These are phyloP conservation scores for Cladorhizidae sp. DNA, from an alignment of 37 sponge, comb jelly and placozoan genomes.

Conservation along the genomic window DNA sequence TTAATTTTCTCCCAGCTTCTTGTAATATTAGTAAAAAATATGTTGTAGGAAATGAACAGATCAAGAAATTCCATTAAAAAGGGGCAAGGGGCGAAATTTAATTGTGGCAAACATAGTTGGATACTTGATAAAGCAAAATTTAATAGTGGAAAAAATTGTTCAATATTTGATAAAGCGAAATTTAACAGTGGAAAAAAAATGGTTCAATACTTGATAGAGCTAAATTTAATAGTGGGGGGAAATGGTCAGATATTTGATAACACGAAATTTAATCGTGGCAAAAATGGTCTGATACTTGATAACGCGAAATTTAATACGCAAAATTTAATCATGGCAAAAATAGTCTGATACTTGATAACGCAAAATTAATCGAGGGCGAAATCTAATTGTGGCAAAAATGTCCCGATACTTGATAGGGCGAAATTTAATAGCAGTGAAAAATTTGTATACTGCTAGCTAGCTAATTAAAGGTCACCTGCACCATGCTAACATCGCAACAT, in stretches of 20 bases:
- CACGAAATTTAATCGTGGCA: no score
- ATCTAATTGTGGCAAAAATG: no score
- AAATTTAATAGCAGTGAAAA: no score
- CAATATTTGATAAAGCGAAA: not conserved
- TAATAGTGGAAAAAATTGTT: not conserved
- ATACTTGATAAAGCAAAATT: not conserved
- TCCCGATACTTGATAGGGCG: no score
- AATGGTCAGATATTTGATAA: not conserved
- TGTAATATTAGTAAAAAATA: no score
- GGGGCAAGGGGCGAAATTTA: not conserved
- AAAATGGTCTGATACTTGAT: not conserved
- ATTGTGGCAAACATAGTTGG: not conserved
- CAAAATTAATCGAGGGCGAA: no score
- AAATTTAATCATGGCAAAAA: not conserved
- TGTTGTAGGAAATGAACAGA: not conserved
- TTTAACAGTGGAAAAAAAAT: not conserved
- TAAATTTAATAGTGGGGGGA: not conserved
- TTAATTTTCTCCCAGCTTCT: no score
- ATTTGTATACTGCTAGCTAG: no score
- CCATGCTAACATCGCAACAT: no score
- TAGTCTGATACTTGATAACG: not conserved
- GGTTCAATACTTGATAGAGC: not conserved
- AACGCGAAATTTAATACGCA: not conserved
- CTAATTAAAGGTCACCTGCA: no score
- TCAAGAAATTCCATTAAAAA: not conserved